Conservation (phyloP, 1,140 invertebrate genomes). For the Linepithema humile region DNA sequence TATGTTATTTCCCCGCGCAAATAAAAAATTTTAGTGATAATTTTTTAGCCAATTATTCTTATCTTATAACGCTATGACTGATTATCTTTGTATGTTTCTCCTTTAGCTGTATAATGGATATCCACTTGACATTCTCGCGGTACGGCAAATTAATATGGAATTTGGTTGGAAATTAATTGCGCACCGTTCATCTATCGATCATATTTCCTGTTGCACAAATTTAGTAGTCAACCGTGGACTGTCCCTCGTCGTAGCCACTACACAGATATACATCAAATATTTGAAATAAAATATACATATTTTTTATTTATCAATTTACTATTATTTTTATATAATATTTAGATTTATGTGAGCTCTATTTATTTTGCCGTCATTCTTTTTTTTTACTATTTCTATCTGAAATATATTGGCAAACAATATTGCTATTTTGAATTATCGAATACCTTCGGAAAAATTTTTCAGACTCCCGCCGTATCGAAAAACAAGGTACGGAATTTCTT, state of each 20-base stretch:
- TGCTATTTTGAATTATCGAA: constrained; percentile 3
- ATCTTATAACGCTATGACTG: neutral
- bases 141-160: constrained; percentile 1
- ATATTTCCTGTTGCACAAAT: neutral
- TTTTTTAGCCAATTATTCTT: neutral
- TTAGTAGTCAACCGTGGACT: neutral
- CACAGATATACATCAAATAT: neutral
- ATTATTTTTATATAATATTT: neutral
- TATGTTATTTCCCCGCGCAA: neutral
- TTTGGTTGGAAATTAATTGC: constrained; percentile 24
- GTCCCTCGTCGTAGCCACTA: neutral
- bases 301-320: neutral
- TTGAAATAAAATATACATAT: neutral
- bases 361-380: neutral
- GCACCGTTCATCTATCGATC: neutral
- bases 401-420: neutral
- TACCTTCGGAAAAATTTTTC: neutral
- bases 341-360: neutral
- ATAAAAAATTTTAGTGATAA: neutral
- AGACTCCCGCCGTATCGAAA: neutral
- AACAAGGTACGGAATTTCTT: constrained; percentile 1
- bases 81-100: constrained; percentile 6
- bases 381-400: neutral
- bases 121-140: neutral
- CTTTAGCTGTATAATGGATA: neutral